phyloP scores from a whole-genome alignment of 2,888 invertebrate species.

The Watsonalla cultraria region DNA sequence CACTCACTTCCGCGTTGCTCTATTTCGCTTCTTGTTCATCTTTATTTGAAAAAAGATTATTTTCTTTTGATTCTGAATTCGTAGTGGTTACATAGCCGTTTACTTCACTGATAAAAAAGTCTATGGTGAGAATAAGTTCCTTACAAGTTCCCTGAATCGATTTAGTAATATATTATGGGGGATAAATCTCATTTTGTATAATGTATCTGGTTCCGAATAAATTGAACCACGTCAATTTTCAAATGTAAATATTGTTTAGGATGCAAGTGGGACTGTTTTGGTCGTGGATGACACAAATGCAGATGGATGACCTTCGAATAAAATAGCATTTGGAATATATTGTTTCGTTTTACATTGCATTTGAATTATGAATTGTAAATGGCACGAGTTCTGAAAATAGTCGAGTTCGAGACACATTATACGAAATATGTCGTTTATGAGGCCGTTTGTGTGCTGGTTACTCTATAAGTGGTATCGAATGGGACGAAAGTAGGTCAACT shows the following conservation, averaged over 20 bases:
- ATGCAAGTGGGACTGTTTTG: too few species aligned
- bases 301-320: conserved; percentile 31
- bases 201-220: too few species aligned
- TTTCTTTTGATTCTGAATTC: conserved; percentile 5
- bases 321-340: conserved; percentile 35
- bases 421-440: conserved; percentile 45
- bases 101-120: too few species aligned
- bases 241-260: too few species aligned
- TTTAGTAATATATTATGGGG: too few species aligned
- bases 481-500: conserved; percentile 68
- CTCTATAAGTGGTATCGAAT: conserved; percentile 65
- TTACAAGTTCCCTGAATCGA: too few species aligned
- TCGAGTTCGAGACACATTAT: conserved; percentile 21
- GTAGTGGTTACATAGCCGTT: too few species aligned
- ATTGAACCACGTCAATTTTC: too few species aligned
- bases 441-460: conserved; percentile 46
- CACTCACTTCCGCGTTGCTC: conserved; percentile 46
- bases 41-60: conserved; percentile 13
- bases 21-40: conserved; percentile 24
- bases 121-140: too few species aligned
- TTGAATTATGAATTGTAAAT: conserved; percentile 31
- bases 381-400: conserved; percentile 36
- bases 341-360: conserved; percentile 29
- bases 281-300: conserved; percentile 24
- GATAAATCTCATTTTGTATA: too few species aligned